These are phyloP conservation scores for Watsonalla cultraria DNA, from an alignment of 2,888 invertebrate genomes.

Conservation along the genomic window DNA sequence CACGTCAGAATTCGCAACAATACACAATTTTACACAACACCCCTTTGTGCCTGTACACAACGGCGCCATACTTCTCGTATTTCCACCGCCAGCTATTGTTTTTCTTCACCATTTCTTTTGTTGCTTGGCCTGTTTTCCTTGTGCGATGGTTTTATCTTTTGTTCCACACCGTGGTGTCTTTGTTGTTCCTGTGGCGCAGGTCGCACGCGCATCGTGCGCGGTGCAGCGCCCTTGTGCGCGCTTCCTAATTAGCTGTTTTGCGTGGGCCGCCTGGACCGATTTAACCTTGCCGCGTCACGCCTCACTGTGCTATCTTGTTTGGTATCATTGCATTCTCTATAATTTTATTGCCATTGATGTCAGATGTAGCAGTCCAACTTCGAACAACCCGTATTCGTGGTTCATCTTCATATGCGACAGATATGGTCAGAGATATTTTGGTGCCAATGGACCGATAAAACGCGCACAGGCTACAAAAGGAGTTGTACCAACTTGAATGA, in stretches of 20 bases:
- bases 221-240: slow-evolving; percentile 70
- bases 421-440: no score
- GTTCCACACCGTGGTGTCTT: slow-evolving; percentile 41
- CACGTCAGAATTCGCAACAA: slow-evolving; percentile 41
- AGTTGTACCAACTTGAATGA: no score
- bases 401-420: no score
- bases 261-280: slow-evolving; percentile 61
- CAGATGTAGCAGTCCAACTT: not conserved
- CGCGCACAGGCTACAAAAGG: no score
- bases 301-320: slow-evolving; percentile 30
- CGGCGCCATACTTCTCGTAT: slow-evolving; percentile 29
- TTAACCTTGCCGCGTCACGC: slow-evolving; percentile 63
- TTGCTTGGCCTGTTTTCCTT: slow-evolving; percentile 44
- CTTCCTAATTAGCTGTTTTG: slow-evolving; percentile 69
- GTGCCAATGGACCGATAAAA: no score
- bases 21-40: slow-evolving; percentile 50
- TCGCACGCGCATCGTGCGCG: slow-evolving; percentile 41
- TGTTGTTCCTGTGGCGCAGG: slow-evolving; percentile 31
- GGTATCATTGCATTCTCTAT: slow-evolving; percentile 16
- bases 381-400: no score
- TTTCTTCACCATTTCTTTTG: slow-evolving; percentile 54
- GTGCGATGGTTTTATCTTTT: slow-evolving; percentile 44
- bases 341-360: not conserved
- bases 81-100: slow-evolving; percentile 45
- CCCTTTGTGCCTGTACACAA: slow-evolving; percentile 54